phyloP scores from a whole-genome alignment of 2,113 vertebrate genomes.

The Manacus vitellinus region DNA sequence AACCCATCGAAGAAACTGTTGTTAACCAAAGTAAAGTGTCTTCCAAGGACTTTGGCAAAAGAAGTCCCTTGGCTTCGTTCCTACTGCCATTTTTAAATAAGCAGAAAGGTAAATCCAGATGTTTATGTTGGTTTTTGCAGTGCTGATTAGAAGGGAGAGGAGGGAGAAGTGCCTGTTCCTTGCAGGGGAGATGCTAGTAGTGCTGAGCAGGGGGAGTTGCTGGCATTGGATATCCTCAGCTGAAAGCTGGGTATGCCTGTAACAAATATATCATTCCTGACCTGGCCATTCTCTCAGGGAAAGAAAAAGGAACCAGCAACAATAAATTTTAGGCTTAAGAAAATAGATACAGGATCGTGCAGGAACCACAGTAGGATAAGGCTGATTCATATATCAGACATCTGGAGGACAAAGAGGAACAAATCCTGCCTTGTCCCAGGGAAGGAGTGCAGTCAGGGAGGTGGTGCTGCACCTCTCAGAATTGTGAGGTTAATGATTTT shows the following conservation, averaged over 20 bases:
- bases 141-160: background rate
- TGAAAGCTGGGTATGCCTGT: background rate
- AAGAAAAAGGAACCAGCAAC: background rate
- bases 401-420: background rate
- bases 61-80: background rate
- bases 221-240: background rate
- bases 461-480: background rate
- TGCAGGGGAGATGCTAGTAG: background rate
- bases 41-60: constrained; percentile 31
- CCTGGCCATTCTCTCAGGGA: background rate
- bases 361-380: background rate
- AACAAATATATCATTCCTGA: background rate
- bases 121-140: background rate
- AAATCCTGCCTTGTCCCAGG: background rate
- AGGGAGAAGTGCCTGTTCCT: background rate
- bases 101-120: constrained; percentile 83
- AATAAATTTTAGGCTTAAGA: background rate
- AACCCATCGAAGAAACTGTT: constrained; percentile 49
- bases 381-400: background rate
- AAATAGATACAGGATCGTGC: background rate
- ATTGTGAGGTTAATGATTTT: background rate
- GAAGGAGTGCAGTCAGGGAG: background rate
- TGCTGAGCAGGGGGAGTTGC: background rate
- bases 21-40: constrained; percentile 29
- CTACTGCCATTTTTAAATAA: constrained; percentile 73